A percentile compares a stretch with the other conserved stretches of the same genome.
phyloP scores from a whole-genome alignment of 2,797 vertebrate species.

The Smutsia gigantea region DNA sequence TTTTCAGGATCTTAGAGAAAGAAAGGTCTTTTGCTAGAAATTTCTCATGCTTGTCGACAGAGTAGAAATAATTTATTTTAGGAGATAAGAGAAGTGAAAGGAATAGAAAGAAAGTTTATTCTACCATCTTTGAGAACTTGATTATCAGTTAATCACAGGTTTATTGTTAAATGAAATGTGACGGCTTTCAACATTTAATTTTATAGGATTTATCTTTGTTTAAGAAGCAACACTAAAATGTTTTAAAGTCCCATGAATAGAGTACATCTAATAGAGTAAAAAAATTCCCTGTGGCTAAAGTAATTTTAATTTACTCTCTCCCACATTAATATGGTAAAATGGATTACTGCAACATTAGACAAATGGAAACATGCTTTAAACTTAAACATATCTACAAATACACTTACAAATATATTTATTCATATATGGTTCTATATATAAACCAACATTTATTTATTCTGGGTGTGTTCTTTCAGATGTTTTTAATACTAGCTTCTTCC shows the following conservation, averaged over 20 bases:
- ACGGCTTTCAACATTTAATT: conserved; percentile 52
- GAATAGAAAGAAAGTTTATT: conserved; percentile 53
- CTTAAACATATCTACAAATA: conserved; percentile 12
- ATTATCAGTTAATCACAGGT: conserved; percentile 38
- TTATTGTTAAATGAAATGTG: conserved; percentile 52
- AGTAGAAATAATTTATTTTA: conserved; percentile 64
- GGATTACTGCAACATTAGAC: neutral
- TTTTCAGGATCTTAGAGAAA: conserved; percentile 34
- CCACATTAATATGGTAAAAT: neutral
- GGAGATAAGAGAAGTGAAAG: conserved; percentile 43
- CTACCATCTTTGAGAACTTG: conserved; percentile 45
- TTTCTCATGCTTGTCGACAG: conserved; percentile 63
- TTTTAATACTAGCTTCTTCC: conserved; percentile 38
- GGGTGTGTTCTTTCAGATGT: neutral
- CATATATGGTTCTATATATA: neutral
- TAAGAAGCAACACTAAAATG: conserved; percentile 42
- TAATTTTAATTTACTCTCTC: conserved; percentile 38
- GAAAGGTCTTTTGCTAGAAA: conserved; percentile 66
- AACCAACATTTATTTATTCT: neutral
- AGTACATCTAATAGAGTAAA: neutral
- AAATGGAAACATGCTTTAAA: conserved; percentile 14
- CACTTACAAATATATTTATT: neutral
- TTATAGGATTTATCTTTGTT: conserved; percentile 48
- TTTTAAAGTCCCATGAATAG: conserved; percentile 36
- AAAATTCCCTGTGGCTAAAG: neutral